A percentile compares a stretch with the other conserved stretches of the same genome.
Evolutionary conservation across 2,888 invertebrate species (phyloP).

Genomic region (Euphydryas editha): DNA sequence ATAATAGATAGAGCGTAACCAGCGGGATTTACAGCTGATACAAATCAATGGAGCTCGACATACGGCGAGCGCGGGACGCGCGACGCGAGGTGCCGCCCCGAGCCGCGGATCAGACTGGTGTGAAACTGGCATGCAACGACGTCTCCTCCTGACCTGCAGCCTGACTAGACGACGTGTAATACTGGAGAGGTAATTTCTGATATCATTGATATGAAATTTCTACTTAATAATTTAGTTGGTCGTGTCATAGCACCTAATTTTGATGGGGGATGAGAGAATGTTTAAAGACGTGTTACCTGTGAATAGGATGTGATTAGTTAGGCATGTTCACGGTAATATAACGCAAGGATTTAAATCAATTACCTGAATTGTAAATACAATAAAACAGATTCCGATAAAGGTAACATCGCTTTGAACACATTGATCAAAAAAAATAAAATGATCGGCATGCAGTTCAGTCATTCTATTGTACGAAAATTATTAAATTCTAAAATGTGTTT

Average conservation of each 20-base stretch:
- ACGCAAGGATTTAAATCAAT: conserved; percentile 4
- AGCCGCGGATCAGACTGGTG: conserved; percentile 89
- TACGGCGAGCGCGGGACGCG: conserved; percentile 61
- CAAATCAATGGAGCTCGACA: conserved; percentile 62
- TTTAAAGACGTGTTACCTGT: conserved; percentile 12
- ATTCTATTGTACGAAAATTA: not conserved
- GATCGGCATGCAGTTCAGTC: not conserved
- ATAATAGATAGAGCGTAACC: not conserved
- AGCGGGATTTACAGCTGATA: conserved; percentile 64
- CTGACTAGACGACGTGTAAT: conserved; percentile 91
- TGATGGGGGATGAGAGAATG: conserved; percentile 1
- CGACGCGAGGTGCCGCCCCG: conserved; percentile 66
- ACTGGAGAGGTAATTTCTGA: conserved; percentile 74
- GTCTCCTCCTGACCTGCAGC: conserved; percentile 87
- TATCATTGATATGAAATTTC: conserved; percentile 11
- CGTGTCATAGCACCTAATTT: conserved; percentile 10
- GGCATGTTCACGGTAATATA: not conserved
- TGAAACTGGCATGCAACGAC: conserved; percentile 91
- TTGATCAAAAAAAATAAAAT: not conserved
- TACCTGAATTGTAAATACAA: not conserved
- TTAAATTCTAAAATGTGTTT: too few species aligned
- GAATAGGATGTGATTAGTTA: conserved; percentile 2
- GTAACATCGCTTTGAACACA: conserved; percentile 13
- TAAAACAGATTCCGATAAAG: not conserved
- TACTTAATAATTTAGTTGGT: conserved; percentile 11